Evolutionary conservation across 2,113 vertebrate species (phyloP), one percentile per base, ranked within the genome.

Genomic region (Phocoena sinus): DNA sequence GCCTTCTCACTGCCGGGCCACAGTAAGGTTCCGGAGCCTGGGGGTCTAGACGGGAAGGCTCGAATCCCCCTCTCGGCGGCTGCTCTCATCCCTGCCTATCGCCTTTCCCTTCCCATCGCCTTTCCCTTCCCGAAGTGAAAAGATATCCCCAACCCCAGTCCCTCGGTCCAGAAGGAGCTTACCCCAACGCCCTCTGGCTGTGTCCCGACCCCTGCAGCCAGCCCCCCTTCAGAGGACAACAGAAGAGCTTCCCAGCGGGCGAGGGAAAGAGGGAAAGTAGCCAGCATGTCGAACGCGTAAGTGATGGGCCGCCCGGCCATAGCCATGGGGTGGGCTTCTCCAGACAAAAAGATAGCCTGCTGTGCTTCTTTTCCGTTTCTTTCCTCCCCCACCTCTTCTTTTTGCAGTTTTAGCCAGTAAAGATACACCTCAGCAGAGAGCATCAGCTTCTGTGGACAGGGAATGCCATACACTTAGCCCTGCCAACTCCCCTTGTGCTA

Each of bases 231-330:
- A 0, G 21, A 81, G 76, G 14, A 58, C 38, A 2, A 17, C 81
- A 3, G 60, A 62, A 77, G 88, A 98, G 93, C 36, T 92, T 93
- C 92, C 92, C 1, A 0, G 92, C 38, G 38, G 96, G 70, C 53
- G 13, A 88, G 68, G 70, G 15, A 14, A 91, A 93, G 60, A 95
- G 8, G 8, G 65, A 79, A 85, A 85, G 79, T 20, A 44, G 76
- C 47, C 86, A 56, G 44, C 63, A 98, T 98, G 98, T 98, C 98
- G 47, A 96, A 96, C 76, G 63, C 58, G 98, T 98, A 77, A 98
- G 98, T 97, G 70, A 13, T 2, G 60, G 38, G 60, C 41, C 10
- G 28, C 20, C 1, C 1, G 11, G 53, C 36, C 26, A 0, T 1
- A 14, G 44, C 31, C 36, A 0, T 0, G 17, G 68, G 11, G 56